Base-by-base conservation (phyloP, 1,140 invertebrate genomes). In the Ceratoteleas bidentatus region DNA sequence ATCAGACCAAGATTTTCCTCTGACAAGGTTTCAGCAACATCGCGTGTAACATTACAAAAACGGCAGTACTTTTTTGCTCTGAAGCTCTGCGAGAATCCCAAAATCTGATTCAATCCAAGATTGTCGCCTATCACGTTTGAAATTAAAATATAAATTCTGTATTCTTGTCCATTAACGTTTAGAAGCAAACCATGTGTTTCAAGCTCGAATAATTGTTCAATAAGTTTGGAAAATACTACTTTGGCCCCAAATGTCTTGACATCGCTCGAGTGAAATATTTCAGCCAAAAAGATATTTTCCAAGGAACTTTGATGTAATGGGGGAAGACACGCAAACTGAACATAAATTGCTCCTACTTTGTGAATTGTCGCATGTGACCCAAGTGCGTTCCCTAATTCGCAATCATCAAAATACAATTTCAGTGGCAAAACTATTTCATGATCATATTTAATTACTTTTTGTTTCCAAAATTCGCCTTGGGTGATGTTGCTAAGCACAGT, bases 261-360 rank as follows among this genome's bases (percentile, higher is more conserved):
- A 60, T 81, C 77, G 3, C 40, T 38, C 0, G 62, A 38, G 16
- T 81, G 69, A 52, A 24, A 61, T 4, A 81, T 11, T 15, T 52
- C 32, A 10, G 64, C 77, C 45, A 74, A 47, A 69, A 81, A 68
- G 7, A 81, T 81, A 53, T 81, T 81, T 32, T 81, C 77, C 34
- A 81, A 45, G 33, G 54, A 62, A 11, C 57, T 40, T 53, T 53
- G 49, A n/a, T 74, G 58, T 13, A 68, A 5, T 58, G 69, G 69
- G 15, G 77, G 77, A 62, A 81, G 65, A 24, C 58, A 73, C 15
- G 40, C 24, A 15, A 74, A 24, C 54, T 70, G 69, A 13, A 57
- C 11, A 53, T 75, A 75, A n/a, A 75, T 24, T 16, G 78, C 4
- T 14, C 70, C 70, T 32, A 75, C 6, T 75, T 81, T 81, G 16